phyloP scores from a whole-genome alignment of 2,888 invertebrate species.

The Campopleginae sp. region DNA sequence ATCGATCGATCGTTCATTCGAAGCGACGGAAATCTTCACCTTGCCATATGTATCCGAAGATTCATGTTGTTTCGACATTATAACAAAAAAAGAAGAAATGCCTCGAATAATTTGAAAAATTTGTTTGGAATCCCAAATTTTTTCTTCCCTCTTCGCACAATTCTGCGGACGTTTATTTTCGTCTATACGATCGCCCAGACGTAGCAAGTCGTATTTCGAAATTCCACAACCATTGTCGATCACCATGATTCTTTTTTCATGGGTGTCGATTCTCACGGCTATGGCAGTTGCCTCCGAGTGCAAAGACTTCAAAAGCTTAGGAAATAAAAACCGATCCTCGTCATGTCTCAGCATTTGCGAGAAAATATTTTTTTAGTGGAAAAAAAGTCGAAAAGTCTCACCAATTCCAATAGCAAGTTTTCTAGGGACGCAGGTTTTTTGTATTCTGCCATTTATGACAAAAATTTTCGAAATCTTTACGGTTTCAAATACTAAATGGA shows the following conservation, averaged over 20 bases:
- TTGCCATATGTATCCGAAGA: constrained; percentile 86
- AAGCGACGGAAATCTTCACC: constrained; percentile 71
- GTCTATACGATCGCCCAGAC: constrained; percentile 87
- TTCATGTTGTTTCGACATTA: constrained; percentile 86
- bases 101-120: constrained; percentile 29
- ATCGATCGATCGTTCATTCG: background rate
- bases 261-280: constrained; percentile 88
- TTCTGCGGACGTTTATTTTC: constrained; percentile 80
- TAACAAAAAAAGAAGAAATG: constrained; percentile 86
- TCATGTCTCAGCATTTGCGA: background rate
- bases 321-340: background rate
- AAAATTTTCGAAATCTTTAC: background rate
- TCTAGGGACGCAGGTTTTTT: constrained; percentile 16
- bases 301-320: constrained; percentile 89
- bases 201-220: constrained; percentile 85
- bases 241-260: constrained; percentile 88
- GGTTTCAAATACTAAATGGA: background rate
- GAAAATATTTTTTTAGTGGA: background rate
- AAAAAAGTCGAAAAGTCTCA: constrained; percentile 33
- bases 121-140: background rate
- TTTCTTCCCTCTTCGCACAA: constrained; percentile 23
- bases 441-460: constrained; percentile 13
- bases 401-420: constrained; percentile 56
- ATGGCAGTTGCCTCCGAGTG: constrained; percentile 90
- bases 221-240: constrained; percentile 92